Percentiles rank a stretch among this genome's conserved stretches.
These are phyloP conservation scores for pig (Sus scrofa) DNA, from an alignment of 2,113 vertebrate species.

Conservation along the genomic window DNA sequence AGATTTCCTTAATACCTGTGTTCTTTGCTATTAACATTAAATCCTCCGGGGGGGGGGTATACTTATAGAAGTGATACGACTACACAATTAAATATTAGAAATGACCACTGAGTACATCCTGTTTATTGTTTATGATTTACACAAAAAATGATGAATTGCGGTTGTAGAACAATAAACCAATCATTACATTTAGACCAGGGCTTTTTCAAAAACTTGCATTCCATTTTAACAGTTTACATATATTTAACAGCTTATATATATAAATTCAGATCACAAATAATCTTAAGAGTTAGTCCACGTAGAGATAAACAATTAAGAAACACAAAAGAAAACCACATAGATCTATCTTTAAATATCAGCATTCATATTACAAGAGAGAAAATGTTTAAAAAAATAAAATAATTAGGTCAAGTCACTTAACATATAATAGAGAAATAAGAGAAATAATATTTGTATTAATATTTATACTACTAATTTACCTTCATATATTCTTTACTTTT, in stretches of 20 bases:
- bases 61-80: slow-evolving; percentile 33
- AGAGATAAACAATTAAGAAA: slow-evolving; percentile 78
- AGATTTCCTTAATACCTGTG: neutral
- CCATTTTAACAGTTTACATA: slow-evolving; percentile 79
- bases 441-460: slow-evolving; percentile 71
- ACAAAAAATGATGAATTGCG: slow-evolving; percentile 67
- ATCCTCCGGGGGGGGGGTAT: neutral
- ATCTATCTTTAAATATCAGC: slow-evolving; percentile 80
- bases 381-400: slow-evolving; percentile 73
- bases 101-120: slow-evolving; percentile 81
- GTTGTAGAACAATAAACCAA: slow-evolving; percentile 81
- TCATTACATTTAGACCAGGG: slow-evolving; percentile 81
- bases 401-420: slow-evolving; percentile 75
- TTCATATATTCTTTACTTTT: slow-evolving; percentile 74
- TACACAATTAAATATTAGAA: slow-evolving; percentile 80
- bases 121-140: slow-evolving; percentile 84
- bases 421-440: slow-evolving; percentile 71
- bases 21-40: slow-evolving; percentile 18
- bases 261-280: slow-evolving; percentile 83
- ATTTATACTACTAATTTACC: slow-evolving; percentile 76
- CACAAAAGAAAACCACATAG: slow-evolving; percentile 72
- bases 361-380: slow-evolving; percentile 75
- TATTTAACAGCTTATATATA: slow-evolving; percentile 82
- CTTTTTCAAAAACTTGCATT: slow-evolving; percentile 82
- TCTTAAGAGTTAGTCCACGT: slow-evolving; percentile 75